phyloP scores from a whole-genome alignment of 1,140 invertebrate genomes.

The Camponotus floridanus region DNA sequence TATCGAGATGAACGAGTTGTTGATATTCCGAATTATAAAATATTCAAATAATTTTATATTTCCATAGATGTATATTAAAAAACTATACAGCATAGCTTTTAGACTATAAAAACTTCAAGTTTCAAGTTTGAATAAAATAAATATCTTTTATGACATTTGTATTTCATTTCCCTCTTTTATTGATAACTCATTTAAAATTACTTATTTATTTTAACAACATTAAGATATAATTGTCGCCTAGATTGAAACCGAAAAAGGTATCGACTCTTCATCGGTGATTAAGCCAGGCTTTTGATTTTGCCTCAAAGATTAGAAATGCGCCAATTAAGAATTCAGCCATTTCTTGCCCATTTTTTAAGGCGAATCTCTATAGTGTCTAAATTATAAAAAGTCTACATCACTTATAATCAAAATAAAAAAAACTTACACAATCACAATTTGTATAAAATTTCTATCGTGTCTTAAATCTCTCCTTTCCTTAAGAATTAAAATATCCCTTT shows the following conservation, averaged over 20 bases:
- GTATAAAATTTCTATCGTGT: not conserved
- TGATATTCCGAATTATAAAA: not conserved
- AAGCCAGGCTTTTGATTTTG: conserved; percentile 84
- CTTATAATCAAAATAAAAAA: not conserved
- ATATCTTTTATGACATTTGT: too few species aligned
- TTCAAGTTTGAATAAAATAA: too few species aligned
- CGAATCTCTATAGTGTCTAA: conserved; percentile 45
- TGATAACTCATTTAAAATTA: not conserved
- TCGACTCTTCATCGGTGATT: conserved; percentile 81
- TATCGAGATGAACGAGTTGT: not conserved
- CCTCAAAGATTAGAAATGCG: conserved; percentile 86
- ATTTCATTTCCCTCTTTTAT: too few species aligned
- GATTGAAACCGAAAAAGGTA: conserved; percentile 81
- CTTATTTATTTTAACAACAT: not conserved
- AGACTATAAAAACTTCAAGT: too few species aligned
- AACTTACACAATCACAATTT: not conserved
- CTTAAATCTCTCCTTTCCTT: not conserved
- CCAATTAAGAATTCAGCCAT: conserved; percentile 86
- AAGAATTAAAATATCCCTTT: not conserved
- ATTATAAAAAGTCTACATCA: not conserved
- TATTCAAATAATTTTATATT: not conserved
- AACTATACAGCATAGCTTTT: too few species aligned
- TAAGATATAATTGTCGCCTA: conserved; percentile 74
- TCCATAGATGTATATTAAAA: too few species aligned
- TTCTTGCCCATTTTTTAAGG: conserved; percentile 86